A percentile compares a stretch with the other conserved stretches of the same genome.
These are phyloP conservation scores for Timandra comae DNA, from an alignment of 2,888 invertebrate genomes.

Conservation along the genomic window DNA sequence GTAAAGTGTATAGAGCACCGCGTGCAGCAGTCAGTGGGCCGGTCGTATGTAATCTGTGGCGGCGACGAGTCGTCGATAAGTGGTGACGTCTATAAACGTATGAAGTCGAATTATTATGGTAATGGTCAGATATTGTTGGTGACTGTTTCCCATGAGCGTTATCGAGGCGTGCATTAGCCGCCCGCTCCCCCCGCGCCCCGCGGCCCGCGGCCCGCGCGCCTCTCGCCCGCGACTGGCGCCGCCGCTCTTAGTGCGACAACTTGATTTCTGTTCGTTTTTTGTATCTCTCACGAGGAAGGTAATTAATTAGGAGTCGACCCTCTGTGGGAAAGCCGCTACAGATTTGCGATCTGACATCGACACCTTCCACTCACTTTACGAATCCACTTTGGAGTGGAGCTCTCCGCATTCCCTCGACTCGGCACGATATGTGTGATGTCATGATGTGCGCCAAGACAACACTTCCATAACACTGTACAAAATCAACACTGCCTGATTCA, in stretches of 20 bases:
- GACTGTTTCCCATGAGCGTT: conserved; percentile 52
- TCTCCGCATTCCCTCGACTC: too few species aligned
- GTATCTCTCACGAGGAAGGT: conserved; percentile 49
- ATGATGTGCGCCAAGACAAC: too few species aligned
- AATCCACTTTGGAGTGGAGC: too few species aligned
- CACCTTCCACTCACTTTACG: too few species aligned
- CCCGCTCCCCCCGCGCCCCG: conserved; percentile 14
- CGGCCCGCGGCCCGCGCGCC: conserved; percentile 8
- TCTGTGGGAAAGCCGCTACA: conserved; percentile 37
- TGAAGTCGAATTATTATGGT: conserved; percentile 26
- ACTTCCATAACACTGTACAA: too few species aligned
- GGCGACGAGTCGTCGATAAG: conserved; percentile 3
- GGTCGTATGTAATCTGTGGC: not conserved
- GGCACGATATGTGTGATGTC: too few species aligned
- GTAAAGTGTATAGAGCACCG: too few species aligned
- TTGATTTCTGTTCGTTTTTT: conserved; percentile 46
- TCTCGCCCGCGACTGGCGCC: conserved; percentile 46
- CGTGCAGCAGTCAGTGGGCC: not conserved
- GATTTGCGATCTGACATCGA: conserved; percentile 34
- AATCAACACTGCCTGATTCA: too few species aligned
- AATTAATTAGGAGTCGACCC: conserved; percentile 62
- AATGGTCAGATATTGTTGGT: conserved; percentile 27
- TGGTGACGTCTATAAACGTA: conserved; percentile 11
- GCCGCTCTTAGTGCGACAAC: conserved; percentile 63
- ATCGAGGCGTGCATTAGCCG: conserved; percentile 48